Conservation (phyloP, 2,797 vertebrate genomes). For the Enteromius unitaeniatus region DNA sequence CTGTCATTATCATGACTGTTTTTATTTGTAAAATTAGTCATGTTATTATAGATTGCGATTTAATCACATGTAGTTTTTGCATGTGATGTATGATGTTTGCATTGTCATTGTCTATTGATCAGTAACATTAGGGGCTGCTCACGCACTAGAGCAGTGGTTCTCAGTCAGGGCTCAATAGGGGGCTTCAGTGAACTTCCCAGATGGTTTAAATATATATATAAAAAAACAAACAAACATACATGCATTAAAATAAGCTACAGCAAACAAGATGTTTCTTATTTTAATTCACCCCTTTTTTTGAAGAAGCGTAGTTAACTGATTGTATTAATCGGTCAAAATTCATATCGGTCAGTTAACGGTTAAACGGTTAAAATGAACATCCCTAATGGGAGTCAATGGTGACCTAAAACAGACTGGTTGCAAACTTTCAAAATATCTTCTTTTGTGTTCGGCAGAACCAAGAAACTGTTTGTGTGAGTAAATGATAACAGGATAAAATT, state of each 20-base stretch:
- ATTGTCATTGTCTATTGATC: background rate
- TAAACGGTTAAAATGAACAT: too few relatives aligned
- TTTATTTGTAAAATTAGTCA: background rate
- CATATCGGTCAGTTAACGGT: too few relatives aligned
- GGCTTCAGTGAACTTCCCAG: background rate
- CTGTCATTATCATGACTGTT: background rate
- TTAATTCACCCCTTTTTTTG: background rate
- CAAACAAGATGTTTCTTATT: background rate
- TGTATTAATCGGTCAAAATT: too few relatives aligned
- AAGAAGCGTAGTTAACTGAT: background rate
- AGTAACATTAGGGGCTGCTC: background rate
- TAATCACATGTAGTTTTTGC: background rate
- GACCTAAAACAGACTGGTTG: too few relatives aligned
- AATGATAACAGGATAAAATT: too few relatives aligned
- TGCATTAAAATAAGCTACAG: background rate
- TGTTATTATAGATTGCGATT: background rate
- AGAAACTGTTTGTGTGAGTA: too few relatives aligned
- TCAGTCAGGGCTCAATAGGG: background rate
- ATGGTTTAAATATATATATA: background rate
- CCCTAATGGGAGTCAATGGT: too few relatives aligned
- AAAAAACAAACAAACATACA: background rate
- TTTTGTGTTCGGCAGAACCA: too few relatives aligned
- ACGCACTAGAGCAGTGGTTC: background rate
- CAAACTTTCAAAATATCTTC: too few relatives aligned
- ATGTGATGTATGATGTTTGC: too few relatives aligned